Evolutionary conservation across 2,113 vertebrate genomes (phyloP).

Genomic region (Chroicocephalus ridibundus): DNA sequence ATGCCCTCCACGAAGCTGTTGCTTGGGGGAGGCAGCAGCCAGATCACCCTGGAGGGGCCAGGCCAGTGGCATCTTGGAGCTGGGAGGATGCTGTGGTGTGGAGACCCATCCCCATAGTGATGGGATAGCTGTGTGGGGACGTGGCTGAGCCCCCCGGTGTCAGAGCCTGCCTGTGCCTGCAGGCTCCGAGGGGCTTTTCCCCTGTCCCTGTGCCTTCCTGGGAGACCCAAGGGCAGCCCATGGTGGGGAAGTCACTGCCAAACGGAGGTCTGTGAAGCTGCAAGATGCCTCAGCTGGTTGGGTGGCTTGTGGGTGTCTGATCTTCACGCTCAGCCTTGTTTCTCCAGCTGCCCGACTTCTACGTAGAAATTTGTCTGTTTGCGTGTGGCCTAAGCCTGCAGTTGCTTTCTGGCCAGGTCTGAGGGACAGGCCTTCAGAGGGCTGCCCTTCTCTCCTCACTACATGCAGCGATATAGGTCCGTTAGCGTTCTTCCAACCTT

Average conservation of each 20-base stretch:
- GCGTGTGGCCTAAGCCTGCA: background rate
- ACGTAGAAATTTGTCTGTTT: background rate
- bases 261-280: background rate
- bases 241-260: background rate
- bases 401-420: background rate
- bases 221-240: background rate
- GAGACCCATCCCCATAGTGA: background rate
- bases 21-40: background rate
- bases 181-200: background rate
- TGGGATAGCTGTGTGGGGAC: background rate
- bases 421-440: background rate
- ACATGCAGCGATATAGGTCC: fast-evolving
- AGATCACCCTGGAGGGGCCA: fast-evolving
- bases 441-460: background rate
- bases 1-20: background rate
- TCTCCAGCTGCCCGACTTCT: background rate
- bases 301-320: background rate
- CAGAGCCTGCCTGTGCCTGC: background rate
- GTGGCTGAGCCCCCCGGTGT: fast-evolving
- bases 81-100: background rate
- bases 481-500: fast-evolving
- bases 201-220: background rate
- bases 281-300: background rate
- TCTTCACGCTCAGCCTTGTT: background rate
- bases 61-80: background rate